phyloP scores from a whole-genome alignment of 92 coral and sea anemone species.

The Umimayanthus kanabou region DNA sequence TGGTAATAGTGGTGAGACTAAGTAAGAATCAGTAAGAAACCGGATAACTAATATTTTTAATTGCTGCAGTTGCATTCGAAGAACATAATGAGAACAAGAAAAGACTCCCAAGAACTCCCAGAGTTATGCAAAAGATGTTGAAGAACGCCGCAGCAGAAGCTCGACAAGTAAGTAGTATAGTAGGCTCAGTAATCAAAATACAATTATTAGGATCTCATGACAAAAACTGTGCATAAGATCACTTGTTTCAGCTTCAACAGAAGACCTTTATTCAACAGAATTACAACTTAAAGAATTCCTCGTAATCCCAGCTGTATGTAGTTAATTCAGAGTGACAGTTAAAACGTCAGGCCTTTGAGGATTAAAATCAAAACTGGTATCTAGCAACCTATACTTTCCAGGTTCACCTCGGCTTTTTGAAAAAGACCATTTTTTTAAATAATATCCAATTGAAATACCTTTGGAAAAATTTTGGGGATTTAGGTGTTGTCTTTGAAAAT shows the following conservation, averaged over 20 bases:
- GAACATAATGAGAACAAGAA: conserved; percentile 50
- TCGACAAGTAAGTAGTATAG: conserved; percentile 39
- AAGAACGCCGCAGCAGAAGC: conserved; percentile 63
- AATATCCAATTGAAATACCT: no score
- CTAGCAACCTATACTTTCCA: no score
- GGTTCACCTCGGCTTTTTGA: no score
- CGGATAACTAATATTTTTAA: background rate
- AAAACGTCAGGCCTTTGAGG: background rate
- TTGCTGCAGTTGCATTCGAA: conserved; percentile 46
- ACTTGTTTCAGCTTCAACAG: background rate
- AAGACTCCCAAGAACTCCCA: conserved; percentile 53
- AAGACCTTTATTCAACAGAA: background rate
- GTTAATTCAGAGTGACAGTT: background rate
- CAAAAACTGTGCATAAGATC: no score
- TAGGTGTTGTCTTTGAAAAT: no score
- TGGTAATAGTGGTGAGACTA: no score
- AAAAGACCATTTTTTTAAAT: no score
- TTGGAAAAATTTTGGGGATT: no score
- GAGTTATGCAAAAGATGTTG: conserved; percentile 44
- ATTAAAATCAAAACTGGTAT: no score
- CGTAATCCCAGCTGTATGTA: background rate
- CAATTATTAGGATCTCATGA: background rate
- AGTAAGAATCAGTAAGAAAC: background rate
- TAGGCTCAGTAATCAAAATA: background rate
- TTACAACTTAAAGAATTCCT: background rate